A percentile compares a stretch with the other conserved stretches of the same genome.
Evolutionary conservation across 2,888 invertebrate species (phyloP).

Genomic region (Athalia circularis): DNA sequence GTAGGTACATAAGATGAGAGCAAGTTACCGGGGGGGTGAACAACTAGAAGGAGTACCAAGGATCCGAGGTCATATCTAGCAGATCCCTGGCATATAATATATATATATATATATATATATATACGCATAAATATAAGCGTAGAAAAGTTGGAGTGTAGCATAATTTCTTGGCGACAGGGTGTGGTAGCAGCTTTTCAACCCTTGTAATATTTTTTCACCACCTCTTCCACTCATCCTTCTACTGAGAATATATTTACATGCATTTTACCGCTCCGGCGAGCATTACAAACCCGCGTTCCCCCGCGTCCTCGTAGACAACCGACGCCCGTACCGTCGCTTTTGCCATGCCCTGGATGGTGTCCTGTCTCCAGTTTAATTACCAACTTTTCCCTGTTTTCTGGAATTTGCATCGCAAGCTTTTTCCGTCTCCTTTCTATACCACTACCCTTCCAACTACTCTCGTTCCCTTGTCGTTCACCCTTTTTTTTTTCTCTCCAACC

Average conservation of each 20-base stretch:
- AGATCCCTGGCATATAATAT: too few species aligned
- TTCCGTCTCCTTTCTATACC: conserved; percentile 47
- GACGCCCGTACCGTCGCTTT: background rate
- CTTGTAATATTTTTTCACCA: conserved; percentile 67
- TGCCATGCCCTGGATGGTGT: background rate
- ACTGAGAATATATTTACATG: conserved; percentile 72
- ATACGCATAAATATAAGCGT: background rate
- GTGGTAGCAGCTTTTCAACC: conserved; percentile 70
- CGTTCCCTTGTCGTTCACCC: background rate
- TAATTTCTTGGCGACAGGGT: conserved; percentile 71
- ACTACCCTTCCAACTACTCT: background rate
- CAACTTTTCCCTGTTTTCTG: conserved; percentile 68
- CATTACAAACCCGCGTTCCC: background rate
- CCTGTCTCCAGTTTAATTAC: conserved; percentile 64
- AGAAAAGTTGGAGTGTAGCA: conserved; percentile 60
- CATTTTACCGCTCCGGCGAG: conserved; percentile 65
- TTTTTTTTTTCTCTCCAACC: background rate
- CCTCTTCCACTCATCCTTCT: background rate
- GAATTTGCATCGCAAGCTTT: conserved; percentile 63
- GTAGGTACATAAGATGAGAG: too few species aligned
- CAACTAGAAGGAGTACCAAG: too few species aligned
- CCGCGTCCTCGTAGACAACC: background rate
- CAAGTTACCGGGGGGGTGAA: too few species aligned
- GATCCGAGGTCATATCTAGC: too few species aligned
- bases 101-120: too few species aligned